Conservation (phyloP, 2,888 invertebrate genomes). For the Anorthoa munda region DNA sequence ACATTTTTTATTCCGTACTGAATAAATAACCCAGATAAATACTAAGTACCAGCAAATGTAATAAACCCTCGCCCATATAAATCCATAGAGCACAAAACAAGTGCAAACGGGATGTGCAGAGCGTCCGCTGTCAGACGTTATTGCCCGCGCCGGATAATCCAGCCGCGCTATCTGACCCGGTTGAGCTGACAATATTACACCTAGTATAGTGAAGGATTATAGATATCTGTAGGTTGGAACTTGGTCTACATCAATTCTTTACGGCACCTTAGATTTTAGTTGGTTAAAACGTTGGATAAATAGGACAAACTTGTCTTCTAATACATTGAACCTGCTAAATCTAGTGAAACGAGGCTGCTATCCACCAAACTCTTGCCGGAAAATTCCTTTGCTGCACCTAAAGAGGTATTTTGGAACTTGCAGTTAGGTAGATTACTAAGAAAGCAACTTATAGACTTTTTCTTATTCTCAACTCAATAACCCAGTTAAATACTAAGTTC, state of each 20-base stretch:
- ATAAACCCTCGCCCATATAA: constrained; percentile 3
- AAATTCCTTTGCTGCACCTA: too few relatives aligned
- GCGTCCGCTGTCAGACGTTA: constrained; percentile 27
- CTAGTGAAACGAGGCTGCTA: too few relatives aligned
- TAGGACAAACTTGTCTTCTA: not conserved
- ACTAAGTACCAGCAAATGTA: too few relatives aligned
- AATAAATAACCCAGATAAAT: too few relatives aligned
- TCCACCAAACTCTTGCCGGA: not conserved
- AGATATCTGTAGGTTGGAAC: not conserved
- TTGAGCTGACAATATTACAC: constrained; percentile 6
- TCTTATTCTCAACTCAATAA: not conserved
- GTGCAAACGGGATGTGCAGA: constrained; percentile 40
- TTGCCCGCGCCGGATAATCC: constrained; percentile 38
- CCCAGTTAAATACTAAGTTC: constrained; percentile 2
- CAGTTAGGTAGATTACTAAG: too few relatives aligned
- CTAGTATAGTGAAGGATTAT: not conserved
- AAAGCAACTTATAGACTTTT: too few relatives aligned
- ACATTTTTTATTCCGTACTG: too few relatives aligned
- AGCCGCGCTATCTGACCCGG: constrained; percentile 36
- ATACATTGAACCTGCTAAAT: not conserved
- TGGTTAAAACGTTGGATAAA: too few relatives aligned
- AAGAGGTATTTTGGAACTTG: not conserved
- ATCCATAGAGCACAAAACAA: constrained; percentile 7
- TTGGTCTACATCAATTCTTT: too few relatives aligned
- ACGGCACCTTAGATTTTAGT: too few relatives aligned